Conservation (phyloP, 2,797 vertebrate species). For the Megaceryle alcyon region DNA sequence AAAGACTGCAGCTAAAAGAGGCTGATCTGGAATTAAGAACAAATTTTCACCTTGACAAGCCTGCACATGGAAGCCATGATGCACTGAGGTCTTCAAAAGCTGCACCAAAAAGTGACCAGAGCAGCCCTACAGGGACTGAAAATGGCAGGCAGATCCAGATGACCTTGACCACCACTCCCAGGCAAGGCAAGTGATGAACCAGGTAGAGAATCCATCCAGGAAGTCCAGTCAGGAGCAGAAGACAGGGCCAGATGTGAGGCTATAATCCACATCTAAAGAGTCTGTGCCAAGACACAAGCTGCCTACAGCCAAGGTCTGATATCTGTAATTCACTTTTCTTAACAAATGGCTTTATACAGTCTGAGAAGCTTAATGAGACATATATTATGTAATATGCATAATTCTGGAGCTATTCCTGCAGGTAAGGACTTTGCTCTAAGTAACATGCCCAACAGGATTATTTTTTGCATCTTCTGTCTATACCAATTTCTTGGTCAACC, state of each 20-base stretch:
- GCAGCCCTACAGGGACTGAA: not conserved
- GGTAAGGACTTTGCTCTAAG: not conserved
- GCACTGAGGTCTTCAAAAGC: not conserved
- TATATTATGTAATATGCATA: not conserved
- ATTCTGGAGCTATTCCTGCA: not conserved
- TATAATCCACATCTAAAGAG: not conserved
- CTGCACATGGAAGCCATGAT: not conserved
- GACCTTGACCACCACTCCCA: not conserved
- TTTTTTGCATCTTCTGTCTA: not conserved
- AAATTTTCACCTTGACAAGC: not conserved
- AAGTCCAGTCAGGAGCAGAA: not conserved
- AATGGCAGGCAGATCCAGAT: not conserved
- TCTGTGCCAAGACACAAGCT: not conserved
- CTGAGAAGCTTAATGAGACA: not conserved
- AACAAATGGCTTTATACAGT: not conserved
- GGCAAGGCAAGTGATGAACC: not conserved
- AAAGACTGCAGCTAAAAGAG: not conserved
- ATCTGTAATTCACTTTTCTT: not conserved
- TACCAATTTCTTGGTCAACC: not conserved
- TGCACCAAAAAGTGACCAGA: not conserved
- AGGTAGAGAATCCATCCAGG: not conserved
- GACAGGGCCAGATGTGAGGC: not conserved
- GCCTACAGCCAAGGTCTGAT: not conserved
- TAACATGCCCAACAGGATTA: not conserved
- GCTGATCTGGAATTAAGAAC: not conserved